Conservation (phyloP, 1,140 invertebrate species). For the Phymorhynchus buccinoides region DNA sequence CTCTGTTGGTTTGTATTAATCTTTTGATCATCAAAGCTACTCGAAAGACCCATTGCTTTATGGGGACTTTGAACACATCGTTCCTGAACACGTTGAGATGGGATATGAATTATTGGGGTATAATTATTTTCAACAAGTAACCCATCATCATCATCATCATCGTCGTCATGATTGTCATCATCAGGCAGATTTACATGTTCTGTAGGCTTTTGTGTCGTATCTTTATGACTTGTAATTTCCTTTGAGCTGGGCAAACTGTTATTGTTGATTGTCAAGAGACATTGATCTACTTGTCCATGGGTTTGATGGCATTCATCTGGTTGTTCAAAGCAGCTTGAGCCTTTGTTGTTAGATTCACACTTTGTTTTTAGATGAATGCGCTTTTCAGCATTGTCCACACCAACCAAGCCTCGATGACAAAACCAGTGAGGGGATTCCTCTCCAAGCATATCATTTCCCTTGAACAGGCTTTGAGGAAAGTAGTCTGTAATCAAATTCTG, state of each 20-base stretch:
- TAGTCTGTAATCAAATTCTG: background rate
- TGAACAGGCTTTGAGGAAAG: background rate
- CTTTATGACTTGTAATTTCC: too few species aligned
- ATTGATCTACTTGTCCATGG: background rate
- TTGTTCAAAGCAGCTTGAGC: background rate
- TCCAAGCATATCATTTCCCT: background rate
- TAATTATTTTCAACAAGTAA: too few species aligned
- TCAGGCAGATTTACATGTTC: too few species aligned
- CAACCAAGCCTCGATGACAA: background rate
- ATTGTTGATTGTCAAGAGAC: background rate
- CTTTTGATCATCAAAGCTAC: too few species aligned
- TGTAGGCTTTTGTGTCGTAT: too few species aligned
- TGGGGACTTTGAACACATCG: too few species aligned
- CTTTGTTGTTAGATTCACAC: background rate
- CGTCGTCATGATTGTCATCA: too few species aligned
- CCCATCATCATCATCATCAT: too few species aligned
- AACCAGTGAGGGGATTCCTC: background rate
- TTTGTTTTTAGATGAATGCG: background rate
- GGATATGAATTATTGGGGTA: too few species aligned
- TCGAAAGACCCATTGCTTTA: too few species aligned
- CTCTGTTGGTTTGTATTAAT: too few species aligned
- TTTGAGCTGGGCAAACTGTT: constrained; percentile 19
- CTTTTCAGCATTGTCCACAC: background rate
- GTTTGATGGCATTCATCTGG: background rate
- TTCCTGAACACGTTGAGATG: too few species aligned